Evolutionary conservation across 1,140 invertebrate species (phyloP).

Genomic region (Carcinoscorpius rotundicauda): DNA sequence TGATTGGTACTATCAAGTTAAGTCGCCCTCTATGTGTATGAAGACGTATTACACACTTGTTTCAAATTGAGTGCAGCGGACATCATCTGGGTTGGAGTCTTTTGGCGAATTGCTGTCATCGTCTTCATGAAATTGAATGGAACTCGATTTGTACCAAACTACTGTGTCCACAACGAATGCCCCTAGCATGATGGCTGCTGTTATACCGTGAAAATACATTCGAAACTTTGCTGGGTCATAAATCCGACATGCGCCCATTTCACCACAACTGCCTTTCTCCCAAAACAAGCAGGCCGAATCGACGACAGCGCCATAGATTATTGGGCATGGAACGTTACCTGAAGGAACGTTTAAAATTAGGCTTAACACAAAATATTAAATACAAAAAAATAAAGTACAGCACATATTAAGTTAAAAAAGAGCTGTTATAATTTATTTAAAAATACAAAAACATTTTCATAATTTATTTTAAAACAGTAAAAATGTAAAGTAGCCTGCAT

Average conservation of each 20-base stretch:
- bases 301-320: slow-evolving; percentile 79
- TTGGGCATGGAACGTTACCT: slow-evolving; percentile 81
- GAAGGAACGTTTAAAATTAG: slow-evolving; percentile 17
- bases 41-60: no score
- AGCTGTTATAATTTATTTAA: no score
- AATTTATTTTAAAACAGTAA: no score
- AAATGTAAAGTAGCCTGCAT: no score
- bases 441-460: no score
- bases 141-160: slow-evolving; percentile 69
- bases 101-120: slow-evolving; percentile 4
- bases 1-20: no score
- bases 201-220: slow-evolving; percentile 77
- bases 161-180: slow-evolving; percentile 68
- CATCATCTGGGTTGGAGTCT: no score
- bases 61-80: no score
- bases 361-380: no score
- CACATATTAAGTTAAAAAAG: no score
- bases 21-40: no score
- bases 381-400: no score
- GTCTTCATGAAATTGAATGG: slow-evolving; percentile 53
- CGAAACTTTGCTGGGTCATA: slow-evolving; percentile 73
- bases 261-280: slow-evolving; percentile 58
- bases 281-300: slow-evolving; percentile 82
- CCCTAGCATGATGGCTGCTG: slow-evolving; percentile 60
- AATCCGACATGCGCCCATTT: slow-evolving; percentile 63